These are phyloP conservation scores for Petrolisthes manimaculis DNA, from an alignment of 2,888 invertebrate genomes.

Conservation along the genomic window DNA sequence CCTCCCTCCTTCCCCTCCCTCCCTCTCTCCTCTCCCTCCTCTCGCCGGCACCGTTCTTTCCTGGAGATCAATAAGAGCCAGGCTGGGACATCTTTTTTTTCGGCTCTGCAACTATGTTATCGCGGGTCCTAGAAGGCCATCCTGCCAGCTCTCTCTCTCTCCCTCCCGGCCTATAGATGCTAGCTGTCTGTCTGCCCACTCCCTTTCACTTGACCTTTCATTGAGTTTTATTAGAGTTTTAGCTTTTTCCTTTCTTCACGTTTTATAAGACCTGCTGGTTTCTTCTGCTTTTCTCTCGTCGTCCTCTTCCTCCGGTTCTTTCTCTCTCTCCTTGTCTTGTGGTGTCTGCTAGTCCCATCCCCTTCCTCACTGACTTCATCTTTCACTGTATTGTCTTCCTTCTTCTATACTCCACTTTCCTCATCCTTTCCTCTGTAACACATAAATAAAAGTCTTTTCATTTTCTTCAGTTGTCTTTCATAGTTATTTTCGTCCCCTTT, in stretches of 20 bases:
- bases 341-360: neutral
- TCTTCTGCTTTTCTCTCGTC: too few relatives aligned
- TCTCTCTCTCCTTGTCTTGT: neutral
- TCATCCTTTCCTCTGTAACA: neutral
- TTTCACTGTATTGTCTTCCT: neutral
- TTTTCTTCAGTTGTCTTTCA: neutral
- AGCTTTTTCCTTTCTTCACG: too few relatives aligned
- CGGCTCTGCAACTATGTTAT: conserved; percentile 57
- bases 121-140: conserved; percentile 51
- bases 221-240: too few relatives aligned
- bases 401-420: neutral
- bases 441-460: neutral
- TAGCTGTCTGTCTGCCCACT: too few relatives aligned
- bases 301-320: neutral
- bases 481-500: neutral
- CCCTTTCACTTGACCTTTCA: too few relatives aligned
- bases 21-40: neutral
- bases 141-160: conserved; percentile 13
- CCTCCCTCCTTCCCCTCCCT: conserved; percentile 22
- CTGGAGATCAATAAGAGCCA: conserved; percentile 57
- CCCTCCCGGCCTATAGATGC: neutral
- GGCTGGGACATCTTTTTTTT: conserved; percentile 42
- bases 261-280: too few relatives aligned
- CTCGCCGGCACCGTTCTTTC: conserved; percentile 56
- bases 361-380: neutral